A percentile compares a stretch with the other conserved stretches of the same genome.
Conservation (phyloP, 2,888 invertebrate genomes). For the Lamproptera curius region DNA sequence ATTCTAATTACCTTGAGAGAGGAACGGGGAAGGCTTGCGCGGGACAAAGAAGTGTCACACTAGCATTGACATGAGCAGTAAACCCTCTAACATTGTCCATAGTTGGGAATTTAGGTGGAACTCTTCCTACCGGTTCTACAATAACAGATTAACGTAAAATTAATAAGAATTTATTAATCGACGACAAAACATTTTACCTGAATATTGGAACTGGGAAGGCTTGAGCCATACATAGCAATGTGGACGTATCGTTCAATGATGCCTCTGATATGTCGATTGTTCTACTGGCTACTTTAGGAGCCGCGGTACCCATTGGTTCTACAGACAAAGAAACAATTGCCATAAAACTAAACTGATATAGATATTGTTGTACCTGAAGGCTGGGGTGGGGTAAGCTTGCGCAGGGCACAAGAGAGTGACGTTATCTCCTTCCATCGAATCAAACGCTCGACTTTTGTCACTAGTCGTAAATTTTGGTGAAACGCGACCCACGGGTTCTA, state of each 20-base stretch:
- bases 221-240: conserved; percentile 81
- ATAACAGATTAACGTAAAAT: conserved; percentile 36
- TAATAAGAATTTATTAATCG: conserved; percentile 19
- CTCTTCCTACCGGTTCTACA: conserved; percentile 78
- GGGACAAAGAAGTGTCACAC: conserved; percentile 81
- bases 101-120: conserved; percentile 84
- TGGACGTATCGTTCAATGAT: conserved; percentile 47
- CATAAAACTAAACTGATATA: conserved; percentile 17
- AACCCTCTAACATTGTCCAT: conserved; percentile 81
- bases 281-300: conserved; percentile 81
- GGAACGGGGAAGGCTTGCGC: conserved; percentile 84
- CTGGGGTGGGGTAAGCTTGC: conserved; percentile 85
- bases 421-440: conserved; percentile 68
- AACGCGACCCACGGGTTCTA: conserved; percentile 84
- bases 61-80: conserved; percentile 69
- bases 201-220: conserved; percentile 82
- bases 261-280: conserved; percentile 68
- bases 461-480: conserved; percentile 82
- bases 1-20: conserved; percentile 77
- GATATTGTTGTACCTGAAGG: conserved; percentile 73
- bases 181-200: conserved; percentile 70
- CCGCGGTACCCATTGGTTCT: conserved; percentile 85
- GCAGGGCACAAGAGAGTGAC: conserved; percentile 83
- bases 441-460: conserved; percentile 81
- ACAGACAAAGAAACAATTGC: conserved; percentile 38